Evolutionary conservation across 2,888 invertebrate species (phyloP).

Genomic region (Lepidonotus clava): DNA sequence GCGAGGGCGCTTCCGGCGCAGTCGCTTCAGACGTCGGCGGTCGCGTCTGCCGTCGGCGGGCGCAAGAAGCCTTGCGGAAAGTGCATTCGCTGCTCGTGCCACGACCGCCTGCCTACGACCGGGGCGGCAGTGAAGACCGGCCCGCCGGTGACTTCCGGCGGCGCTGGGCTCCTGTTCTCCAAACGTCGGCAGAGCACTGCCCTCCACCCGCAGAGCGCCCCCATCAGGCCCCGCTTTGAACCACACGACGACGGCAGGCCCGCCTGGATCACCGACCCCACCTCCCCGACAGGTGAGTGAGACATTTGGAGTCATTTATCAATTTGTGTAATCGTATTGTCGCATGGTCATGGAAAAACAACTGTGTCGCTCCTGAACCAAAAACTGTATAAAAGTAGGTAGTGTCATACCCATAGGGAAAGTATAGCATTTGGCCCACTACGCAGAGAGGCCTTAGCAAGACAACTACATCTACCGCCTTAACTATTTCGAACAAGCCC

Average conservation of each 20-base stretch:
- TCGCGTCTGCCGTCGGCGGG: background rate
- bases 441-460: no score
- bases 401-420: no score
- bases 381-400: no score
- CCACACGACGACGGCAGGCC: conserved; percentile 15
- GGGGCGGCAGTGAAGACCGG: no score
- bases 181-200: background rate
- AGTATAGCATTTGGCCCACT: no score
- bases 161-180: background rate
- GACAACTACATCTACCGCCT: no score
- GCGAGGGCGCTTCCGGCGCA: background rate
- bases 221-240: background rate
- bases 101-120: background rate
- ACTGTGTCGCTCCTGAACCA: no score
- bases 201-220: background rate
- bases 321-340: no score
- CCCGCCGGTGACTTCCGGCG: background rate
- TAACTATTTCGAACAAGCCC: no score
- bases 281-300: conserved; percentile 19
- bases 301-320: no score
- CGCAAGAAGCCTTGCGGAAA: conserved; percentile 29
- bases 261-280: conserved; percentile 31
- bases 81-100: conserved; percentile 26
- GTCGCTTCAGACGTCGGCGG: background rate
- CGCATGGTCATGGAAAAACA: no score